Evolutionary conservation across 2,113 vertebrate species (phyloP).

Genomic region (Triplophysa dalaica): DNA sequence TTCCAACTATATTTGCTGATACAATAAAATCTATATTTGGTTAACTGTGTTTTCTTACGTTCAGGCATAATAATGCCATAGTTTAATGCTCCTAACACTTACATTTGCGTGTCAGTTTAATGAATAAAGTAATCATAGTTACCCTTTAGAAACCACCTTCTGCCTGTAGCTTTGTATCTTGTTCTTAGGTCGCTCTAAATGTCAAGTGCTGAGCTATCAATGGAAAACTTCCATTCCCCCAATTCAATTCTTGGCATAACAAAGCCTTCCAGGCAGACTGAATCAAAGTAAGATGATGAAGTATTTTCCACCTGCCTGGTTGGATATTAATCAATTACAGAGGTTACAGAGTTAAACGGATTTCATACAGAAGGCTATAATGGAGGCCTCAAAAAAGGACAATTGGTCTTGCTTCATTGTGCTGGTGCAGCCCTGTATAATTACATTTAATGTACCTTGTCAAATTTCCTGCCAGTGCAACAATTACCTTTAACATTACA

Average conservation of each 20-base stretch:
- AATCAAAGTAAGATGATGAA: constrained; percentile 34
- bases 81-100: background rate
- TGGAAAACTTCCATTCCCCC: constrained; percentile 5
- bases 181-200: constrained; percentile 5
- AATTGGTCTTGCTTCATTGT: constrained; percentile 41
- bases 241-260: constrained; percentile 41
- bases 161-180: constrained; percentile 8
- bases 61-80: background rate
- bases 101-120: constrained; percentile 20
- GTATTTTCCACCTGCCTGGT: constrained; percentile 36
- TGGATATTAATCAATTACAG: constrained; percentile 56
- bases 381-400: constrained; percentile 37
- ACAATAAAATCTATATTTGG: background rate
- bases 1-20: background rate
- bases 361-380: constrained; percentile 51
- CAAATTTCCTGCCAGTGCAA: constrained; percentile 37
- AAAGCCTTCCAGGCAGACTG: constrained; percentile 15
- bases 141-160: constrained; percentile 7
- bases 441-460: constrained; percentile 48
- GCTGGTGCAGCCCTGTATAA: constrained; percentile 44
- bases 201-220: constrained; percentile 12
- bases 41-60: background rate
- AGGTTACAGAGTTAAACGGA: constrained; percentile 48
- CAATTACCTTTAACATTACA: constrained; percentile 53
- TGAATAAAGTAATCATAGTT: constrained; percentile 18